A percentile compares a stretch with the other conserved stretches of the same genome.
These are phyloP conservation scores for Ophion ventricosus DNA, from an alignment of 2,888 invertebrate genomes.

Conservation along the genomic window DNA sequence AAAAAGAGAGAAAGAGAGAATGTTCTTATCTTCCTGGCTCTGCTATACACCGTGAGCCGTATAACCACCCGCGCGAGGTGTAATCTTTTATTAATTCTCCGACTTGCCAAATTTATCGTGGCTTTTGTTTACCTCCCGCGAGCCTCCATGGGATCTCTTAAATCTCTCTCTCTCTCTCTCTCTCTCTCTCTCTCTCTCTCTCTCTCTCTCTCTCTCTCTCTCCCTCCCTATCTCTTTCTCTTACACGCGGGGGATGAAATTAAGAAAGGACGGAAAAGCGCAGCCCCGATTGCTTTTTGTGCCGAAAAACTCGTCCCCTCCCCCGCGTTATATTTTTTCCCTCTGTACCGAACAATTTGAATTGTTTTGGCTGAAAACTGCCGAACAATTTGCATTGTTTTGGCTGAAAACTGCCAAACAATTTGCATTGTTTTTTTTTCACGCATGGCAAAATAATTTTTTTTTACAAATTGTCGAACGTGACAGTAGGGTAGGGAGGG, in stretches of 20 bases:
- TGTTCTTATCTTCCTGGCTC: conserved; percentile 75
- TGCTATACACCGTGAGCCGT: conserved; percentile 72
- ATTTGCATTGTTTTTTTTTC: too few relatives aligned
- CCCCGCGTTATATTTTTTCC: not conserved
- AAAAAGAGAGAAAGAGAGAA: conserved; percentile 50
- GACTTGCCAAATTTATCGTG: conserved; percentile 83
- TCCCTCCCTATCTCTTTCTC: conserved; percentile 37
- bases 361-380: too few relatives aligned
- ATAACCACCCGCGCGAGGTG: conserved; percentile 75
- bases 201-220: conserved; percentile 28
- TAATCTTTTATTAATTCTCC: conserved; percentile 84
- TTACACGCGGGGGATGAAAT: conserved; percentile 30
- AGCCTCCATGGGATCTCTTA: conserved; percentile 51
- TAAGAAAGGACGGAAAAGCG: conserved; percentile 3
- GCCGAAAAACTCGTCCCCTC: not conserved
- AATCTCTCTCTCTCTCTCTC: conserved; percentile 38
- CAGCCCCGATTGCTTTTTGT: conserved; percentile 19
- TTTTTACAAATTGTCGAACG: too few relatives aligned
- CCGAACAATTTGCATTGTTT: too few relatives aligned
- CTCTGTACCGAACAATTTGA: too few relatives aligned
- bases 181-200: conserved; percentile 36
- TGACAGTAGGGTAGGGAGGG: too few relatives aligned
- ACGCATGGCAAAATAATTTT: too few relatives aligned
- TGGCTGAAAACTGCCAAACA: too few relatives aligned
- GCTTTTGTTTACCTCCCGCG: conserved; percentile 80